These are phyloP conservation scores for Hestina assimilis DNA, from an alignment of 1,140 invertebrate genomes.

Conservation along the genomic window DNA sequence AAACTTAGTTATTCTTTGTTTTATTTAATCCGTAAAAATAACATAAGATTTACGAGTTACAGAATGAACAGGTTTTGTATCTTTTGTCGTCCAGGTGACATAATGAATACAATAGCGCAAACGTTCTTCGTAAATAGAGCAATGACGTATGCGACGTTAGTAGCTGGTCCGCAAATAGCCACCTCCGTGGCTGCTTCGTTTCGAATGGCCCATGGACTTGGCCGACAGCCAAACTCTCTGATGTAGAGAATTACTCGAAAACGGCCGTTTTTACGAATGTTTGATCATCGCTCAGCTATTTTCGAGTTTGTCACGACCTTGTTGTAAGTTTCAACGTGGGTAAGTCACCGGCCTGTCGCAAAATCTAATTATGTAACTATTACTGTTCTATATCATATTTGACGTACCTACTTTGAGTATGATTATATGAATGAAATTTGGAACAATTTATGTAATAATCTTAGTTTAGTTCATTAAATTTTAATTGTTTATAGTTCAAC, in stretches of 20 bases:
- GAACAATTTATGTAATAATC: background rate
- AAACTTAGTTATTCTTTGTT: constrained; percentile 3
- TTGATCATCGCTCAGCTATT: constrained; percentile 66
- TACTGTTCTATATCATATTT: constrained; percentile 17
- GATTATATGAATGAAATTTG: too few relatives aligned
- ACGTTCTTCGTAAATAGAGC: constrained; percentile 66
- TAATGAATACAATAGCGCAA: constrained; percentile 63
- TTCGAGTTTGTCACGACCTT: constrained; percentile 67
- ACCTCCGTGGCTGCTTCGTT: constrained; percentile 54
- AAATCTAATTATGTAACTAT: constrained; percentile 52
- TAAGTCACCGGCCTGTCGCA: constrained; percentile 46
- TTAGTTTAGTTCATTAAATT: background rate
- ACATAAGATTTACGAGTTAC: background rate
- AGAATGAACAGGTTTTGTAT: background rate
- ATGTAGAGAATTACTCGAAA: constrained; percentile 61
- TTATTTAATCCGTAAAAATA: too few relatives aligned
- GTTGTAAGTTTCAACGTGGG: constrained; percentile 43
- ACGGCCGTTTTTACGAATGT: constrained; percentile 71
- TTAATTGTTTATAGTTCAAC: background rate
- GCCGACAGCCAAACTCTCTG: constrained; percentile 51
- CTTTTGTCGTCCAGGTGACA: constrained; percentile 46
- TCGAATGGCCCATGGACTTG: constrained; percentile 65
- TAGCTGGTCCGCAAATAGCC: constrained; percentile 66
- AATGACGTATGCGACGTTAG: constrained; percentile 66
- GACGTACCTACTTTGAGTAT: background rate